These are phyloP conservation scores for Porites australiensis DNA, from an alignment of 64 coral and sea anemone species.

Conservation along the genomic window DNA sequence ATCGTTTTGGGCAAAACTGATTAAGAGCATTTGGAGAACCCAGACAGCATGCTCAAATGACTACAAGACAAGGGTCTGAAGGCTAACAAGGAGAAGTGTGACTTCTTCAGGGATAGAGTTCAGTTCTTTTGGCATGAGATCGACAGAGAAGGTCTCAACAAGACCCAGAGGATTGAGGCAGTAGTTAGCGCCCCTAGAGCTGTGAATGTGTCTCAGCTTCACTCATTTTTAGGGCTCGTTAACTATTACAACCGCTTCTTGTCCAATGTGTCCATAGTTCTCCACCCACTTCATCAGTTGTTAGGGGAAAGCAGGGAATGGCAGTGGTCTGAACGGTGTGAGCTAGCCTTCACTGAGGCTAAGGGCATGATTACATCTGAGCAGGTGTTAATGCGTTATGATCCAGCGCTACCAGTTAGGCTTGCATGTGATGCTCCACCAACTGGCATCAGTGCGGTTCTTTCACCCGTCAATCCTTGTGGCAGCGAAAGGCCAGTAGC, in stretches of 20 bases:
- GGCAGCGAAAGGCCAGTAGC: slow-evolving; percentile 60
- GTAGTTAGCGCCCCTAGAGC: neutral
- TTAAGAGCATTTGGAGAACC: slow-evolving; percentile 39
- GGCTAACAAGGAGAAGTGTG: slow-evolving; percentile 2
- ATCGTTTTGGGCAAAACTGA: slow-evolving; percentile 29
- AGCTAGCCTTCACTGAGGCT: slow-evolving; percentile 59
- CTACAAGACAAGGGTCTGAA: slow-evolving; percentile 54
- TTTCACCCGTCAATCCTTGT: slow-evolving; percentile 43
- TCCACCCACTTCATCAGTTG: slow-evolving; percentile 40
- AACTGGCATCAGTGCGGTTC: slow-evolving; percentile 51
- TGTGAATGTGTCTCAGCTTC: slow-evolving; percentile 3
- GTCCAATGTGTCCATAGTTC: neutral
- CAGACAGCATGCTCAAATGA: neutral
- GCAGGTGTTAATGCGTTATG: slow-evolving; percentile 55
- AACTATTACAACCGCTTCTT: slow-evolving; percentile 11
- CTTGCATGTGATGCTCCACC: slow-evolving; percentile 65
- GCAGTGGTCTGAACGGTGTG: slow-evolving; percentile 50
- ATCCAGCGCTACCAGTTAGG: slow-evolving; percentile 42
- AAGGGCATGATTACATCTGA: slow-evolving; percentile 63
- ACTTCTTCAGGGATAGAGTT: slow-evolving; percentile 7
- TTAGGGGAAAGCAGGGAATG: slow-evolving; percentile 39
- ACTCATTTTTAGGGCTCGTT: slow-evolving; percentile 25
- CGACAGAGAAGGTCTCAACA: slow-evolving; percentile 6
- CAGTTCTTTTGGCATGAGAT: slow-evolving; percentile 50
- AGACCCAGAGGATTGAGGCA: slow-evolving; percentile 12